Percentiles rank a stretch among this genome's conserved stretches.
phyloP scores from a whole-genome alignment of 2,888 invertebrate species.

The Catocala fraxini region DNA sequence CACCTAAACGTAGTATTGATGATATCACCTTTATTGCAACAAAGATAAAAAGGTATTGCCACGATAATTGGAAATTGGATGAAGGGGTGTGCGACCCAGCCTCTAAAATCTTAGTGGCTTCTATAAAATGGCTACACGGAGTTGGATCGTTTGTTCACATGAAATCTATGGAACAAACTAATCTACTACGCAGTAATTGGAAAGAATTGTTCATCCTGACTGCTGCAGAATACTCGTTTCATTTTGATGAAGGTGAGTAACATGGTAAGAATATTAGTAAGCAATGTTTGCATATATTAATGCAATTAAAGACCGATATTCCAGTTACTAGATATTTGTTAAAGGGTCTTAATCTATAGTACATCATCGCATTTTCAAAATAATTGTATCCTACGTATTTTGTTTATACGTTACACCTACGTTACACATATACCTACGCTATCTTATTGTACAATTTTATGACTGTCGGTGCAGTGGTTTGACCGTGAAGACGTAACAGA shows the following conservation, averaged over 20 bases:
- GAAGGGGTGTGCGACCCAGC: slow-evolving; percentile 89
- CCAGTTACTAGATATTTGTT: too few species aligned
- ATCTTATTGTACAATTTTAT: too few species aligned
- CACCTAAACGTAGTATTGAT: slow-evolving; percentile 40
- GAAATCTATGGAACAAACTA: slow-evolving; percentile 89
- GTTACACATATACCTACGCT: too few species aligned
- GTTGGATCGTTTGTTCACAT: slow-evolving; percentile 92
- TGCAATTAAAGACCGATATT: too few species aligned
- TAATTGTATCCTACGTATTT: too few species aligned
- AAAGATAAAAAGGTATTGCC: slow-evolving; percentile 43
- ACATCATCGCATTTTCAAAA: too few species aligned
- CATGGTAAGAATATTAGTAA: slow-evolving; percentile 25
- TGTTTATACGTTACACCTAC: too few species aligned
- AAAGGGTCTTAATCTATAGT: too few species aligned
- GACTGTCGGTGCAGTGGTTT: too few species aligned
- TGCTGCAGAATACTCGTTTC: slow-evolving; percentile 93
- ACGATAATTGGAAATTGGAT: slow-evolving; percentile 77
- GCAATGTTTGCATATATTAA: too few species aligned
- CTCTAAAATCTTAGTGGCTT: slow-evolving; percentile 91
- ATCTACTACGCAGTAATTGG: slow-evolving; percentile 93
- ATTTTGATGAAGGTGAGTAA: slow-evolving; percentile 90
- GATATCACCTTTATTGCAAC: slow-evolving; percentile 40
- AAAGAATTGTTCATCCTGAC: slow-evolving; percentile 94
- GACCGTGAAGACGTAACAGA: too few species aligned
- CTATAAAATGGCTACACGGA: slow-evolving; percentile 93